Percentiles rank a stretch among this genome's conserved stretches.
These are phyloP conservation scores for Lypha dubia DNA, from an alignment of 2,888 invertebrate genomes.

Conservation along the genomic window DNA sequence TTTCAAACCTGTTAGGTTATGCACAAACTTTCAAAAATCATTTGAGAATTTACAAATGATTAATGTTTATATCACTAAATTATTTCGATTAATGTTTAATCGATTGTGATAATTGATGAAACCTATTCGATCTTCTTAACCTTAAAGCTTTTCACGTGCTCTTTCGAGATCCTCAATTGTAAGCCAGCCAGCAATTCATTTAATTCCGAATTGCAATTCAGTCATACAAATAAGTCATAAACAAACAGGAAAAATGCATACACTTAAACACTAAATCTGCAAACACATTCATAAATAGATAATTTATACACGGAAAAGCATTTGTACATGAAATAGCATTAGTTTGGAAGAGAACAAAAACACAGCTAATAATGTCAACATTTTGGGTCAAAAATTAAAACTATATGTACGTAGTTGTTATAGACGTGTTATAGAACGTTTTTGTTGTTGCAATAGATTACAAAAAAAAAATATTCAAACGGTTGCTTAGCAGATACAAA, in stretches of 20 bases:
- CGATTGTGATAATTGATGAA: too few species aligned
- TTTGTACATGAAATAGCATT: slow-evolving; percentile 26
- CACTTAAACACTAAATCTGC: background rate
- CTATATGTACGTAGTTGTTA: slow-evolving; percentile 30
- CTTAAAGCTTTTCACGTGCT: background rate
- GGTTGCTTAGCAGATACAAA: background rate
- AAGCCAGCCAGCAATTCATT: background rate
- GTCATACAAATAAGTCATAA: slow-evolving; percentile 49
- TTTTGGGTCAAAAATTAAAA: slow-evolving; percentile 59
- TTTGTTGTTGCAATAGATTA: background rate
- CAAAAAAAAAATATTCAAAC: background rate
- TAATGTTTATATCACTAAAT: too few species aligned
- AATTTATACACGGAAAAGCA: background rate
- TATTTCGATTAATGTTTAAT: too few species aligned
- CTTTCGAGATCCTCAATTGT: background rate
- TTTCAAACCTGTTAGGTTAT: too few species aligned
- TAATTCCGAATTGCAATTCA: slow-evolving; percentile 47
- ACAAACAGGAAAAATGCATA: slow-evolving; percentile 10
- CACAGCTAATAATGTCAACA: slow-evolving; percentile 55
- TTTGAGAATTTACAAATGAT: too few species aligned
- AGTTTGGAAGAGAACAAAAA: slow-evolving; percentile 40
- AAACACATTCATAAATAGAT: background rate
- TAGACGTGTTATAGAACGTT: background rate
- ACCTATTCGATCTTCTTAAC: too few species aligned
- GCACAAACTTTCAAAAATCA: too few species aligned